Conservation (phyloP, 1,140 invertebrate genomes). For the Tachypleus tridentatus region DNA sequence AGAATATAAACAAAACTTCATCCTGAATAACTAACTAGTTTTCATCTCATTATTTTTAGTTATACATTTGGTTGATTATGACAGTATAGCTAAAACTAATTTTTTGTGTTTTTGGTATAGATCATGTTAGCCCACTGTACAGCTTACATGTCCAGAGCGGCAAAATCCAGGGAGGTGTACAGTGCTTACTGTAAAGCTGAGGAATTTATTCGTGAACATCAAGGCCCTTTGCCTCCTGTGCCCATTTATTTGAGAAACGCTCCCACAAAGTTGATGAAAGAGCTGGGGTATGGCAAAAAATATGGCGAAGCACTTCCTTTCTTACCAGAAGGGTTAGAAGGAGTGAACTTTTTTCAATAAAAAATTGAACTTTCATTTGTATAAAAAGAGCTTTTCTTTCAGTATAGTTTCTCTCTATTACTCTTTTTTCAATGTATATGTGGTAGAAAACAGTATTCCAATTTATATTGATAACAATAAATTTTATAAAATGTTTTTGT, state of each 20-base stretch:
- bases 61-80: too few species aligned
- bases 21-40: too few species aligned
- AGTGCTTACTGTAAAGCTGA: conserved; percentile 50
- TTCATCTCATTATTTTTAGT: too few species aligned
- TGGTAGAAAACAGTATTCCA: too few species aligned
- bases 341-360: neutral
- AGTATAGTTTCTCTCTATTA: too few species aligned
- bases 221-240: conserved; percentile 55
- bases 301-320: conserved; percentile 18
- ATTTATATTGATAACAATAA: too few species aligned
- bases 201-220: conserved; percentile 43
- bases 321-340: neutral
- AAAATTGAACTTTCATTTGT: neutral
- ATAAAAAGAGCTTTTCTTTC: too few species aligned
- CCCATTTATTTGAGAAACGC: conserved; percentile 66
- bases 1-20: too few species aligned
- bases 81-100: too few species aligned
- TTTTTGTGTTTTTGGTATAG: conserved; percentile 15
- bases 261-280: conserved; percentile 61
- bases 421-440: too few species aligned
- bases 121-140: conserved; percentile 59
- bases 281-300: conserved; percentile 47
- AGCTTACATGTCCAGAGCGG: conserved; percentile 57
- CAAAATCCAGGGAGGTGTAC: conserved; percentile 59
- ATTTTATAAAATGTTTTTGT: too few species aligned